Conservation (phyloP, 2,888 invertebrate genomes). For the Odontothrips loti region DNA sequence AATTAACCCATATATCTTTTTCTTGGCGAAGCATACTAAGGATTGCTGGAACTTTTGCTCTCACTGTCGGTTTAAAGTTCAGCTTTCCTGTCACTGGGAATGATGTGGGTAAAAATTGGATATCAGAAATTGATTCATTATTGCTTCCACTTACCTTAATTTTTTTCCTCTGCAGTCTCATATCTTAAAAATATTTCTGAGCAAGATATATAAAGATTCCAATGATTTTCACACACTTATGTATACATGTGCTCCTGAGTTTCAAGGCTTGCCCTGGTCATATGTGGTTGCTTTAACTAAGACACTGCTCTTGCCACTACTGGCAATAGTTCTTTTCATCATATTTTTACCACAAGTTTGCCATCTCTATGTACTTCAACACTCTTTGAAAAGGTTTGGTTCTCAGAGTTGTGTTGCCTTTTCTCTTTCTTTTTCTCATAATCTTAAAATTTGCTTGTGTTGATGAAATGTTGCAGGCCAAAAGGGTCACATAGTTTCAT, state of each 20-base stretch:
- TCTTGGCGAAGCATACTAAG: constrained; percentile 36
- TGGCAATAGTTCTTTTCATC: constrained; percentile 40
- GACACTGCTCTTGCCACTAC: constrained; percentile 58
- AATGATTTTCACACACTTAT: constrained; percentile 70
- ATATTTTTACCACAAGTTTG: constrained; percentile 7
- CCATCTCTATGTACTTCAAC: constrained; percentile 28
- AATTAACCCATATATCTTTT: constrained; percentile 34
- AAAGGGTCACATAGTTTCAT: neutral
- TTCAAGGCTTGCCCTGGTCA: constrained; percentile 62
- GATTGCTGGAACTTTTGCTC: constrained; percentile 37
- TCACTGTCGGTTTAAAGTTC: constrained; percentile 49
- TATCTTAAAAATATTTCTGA: constrained; percentile 62
- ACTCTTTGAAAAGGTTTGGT: constrained; percentile 19
- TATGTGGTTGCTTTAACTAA: constrained; percentile 52
- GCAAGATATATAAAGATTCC: constrained; percentile 63
- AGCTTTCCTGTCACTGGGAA: constrained; percentile 43
- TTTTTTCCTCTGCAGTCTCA: constrained; percentile 53
- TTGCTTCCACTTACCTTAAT: constrained; percentile 14
- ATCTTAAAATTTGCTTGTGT: neutral
- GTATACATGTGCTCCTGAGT: constrained; percentile 73
- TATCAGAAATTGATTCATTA: neutral
- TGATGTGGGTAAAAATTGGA: constrained; percentile 42
- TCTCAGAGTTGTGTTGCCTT: too few relatives aligned
- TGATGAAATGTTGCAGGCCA: constrained; percentile 24
- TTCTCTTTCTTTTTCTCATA: constrained; percentile 12